phyloP scores from a whole-genome alignment of 1,140 invertebrate genomes.

The Pomacea maculata region DNA sequence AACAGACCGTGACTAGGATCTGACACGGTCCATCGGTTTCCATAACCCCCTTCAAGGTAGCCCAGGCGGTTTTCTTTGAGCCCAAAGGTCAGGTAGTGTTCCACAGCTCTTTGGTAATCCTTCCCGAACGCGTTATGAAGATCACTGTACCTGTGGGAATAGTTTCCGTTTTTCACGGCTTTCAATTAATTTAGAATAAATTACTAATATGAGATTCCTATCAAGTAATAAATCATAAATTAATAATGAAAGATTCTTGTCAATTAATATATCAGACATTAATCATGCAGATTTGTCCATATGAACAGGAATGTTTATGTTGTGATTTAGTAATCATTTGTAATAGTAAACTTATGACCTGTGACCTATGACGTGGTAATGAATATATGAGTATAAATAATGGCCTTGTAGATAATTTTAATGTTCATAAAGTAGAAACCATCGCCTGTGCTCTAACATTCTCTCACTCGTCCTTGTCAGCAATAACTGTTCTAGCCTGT shows the following conservation, averaged over 20 bases:
- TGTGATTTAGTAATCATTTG: no score
- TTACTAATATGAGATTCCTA: background rate
- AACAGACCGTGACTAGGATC: slow-evolving; percentile 18
- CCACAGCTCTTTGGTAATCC: slow-evolving; percentile 28
- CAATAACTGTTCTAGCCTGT: no score
- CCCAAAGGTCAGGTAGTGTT: slow-evolving; percentile 29
- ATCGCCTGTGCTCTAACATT: no score
- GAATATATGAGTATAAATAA: no score
- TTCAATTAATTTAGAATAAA: background rate
- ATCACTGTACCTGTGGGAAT: slow-evolving; percentile 31
- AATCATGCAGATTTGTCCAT: no score
- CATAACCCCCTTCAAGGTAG: slow-evolving; percentile 31
- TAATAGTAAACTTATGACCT: no score
- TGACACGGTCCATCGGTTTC: slow-evolving; percentile 33
- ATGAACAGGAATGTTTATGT: no score
- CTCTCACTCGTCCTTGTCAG: no score
- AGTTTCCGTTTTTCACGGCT: background rate
- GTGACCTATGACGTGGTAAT: no score
- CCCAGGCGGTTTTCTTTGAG: slow-evolving; percentile 28
- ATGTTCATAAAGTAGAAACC: no score
- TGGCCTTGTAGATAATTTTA: no score
- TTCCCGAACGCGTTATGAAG: slow-evolving; percentile 28
- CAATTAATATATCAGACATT: no score
- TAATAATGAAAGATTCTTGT: background rate
- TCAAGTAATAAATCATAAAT: background rate